Conservation (phyloP, 2,797 vertebrate species). For the Pelodytes ibericus region DNA sequence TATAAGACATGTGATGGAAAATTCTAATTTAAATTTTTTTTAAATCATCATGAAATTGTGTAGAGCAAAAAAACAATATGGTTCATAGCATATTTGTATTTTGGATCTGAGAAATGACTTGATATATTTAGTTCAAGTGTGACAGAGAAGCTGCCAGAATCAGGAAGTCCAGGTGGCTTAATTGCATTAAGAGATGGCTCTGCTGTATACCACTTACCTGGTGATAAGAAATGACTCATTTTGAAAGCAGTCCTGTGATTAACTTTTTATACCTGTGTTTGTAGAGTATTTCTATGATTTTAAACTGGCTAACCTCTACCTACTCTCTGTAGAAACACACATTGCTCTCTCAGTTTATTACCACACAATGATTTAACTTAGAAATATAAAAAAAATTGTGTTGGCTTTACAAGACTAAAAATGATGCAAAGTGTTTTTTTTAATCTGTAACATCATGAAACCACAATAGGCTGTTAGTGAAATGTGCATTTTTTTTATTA, state of each 20-base stretch:
- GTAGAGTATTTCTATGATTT: constrained; percentile 17
- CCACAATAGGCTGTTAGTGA: neutral
- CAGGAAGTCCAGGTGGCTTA: constrained; percentile 44
- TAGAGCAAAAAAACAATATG: no score
- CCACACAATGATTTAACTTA: neutral
- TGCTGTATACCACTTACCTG: constrained; percentile 15
- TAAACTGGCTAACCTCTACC: constrained; percentile 28
- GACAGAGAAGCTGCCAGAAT: constrained; percentile 16
- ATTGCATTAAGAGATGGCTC: constrained; percentile 46
- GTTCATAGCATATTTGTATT: neutral
- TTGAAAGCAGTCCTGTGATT: constrained; percentile 31
- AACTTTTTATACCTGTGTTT: constrained; percentile 37
- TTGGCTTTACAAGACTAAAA: constrained; percentile 11
- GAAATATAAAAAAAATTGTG: neutral
- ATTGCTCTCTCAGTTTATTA: constrained; percentile 21
- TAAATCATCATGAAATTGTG: no score
- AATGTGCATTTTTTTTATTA: neutral
- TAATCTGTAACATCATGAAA: constrained; percentile 5
- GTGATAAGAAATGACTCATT: constrained; percentile 41
- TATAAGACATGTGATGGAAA: no score
- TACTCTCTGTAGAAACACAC: constrained; percentile 26
- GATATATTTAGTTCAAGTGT: neutral
- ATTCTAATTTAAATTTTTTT: no score
- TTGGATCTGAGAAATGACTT: neutral
- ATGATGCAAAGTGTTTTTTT: neutral